Conservation (phyloP, 30 jellyfish, hydroid and myxozoan species). For the Turritopsis dohrnii region DNA sequence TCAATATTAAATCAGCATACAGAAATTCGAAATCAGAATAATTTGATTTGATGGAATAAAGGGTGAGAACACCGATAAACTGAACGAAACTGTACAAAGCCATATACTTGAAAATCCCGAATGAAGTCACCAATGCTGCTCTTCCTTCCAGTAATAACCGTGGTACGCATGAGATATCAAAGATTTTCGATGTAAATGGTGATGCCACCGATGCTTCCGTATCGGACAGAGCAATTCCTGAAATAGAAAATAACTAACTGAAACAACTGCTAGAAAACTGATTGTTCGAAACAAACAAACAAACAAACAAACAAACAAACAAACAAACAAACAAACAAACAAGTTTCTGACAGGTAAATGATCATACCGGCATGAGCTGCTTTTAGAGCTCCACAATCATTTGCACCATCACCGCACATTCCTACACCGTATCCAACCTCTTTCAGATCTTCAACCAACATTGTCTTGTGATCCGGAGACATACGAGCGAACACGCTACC, state of each 20-base stretch:
- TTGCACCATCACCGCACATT: slow-evolving; percentile 71
- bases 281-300: too few relatives aligned
- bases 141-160: slow-evolving; percentile 40
- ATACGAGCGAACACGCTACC: slow-evolving; percentile 40
- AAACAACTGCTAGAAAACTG: too few relatives aligned
- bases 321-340: too few relatives aligned
- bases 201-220: slow-evolving; percentile 67
- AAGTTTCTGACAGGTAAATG: too few relatives aligned
- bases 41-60: slow-evolving; percentile 28
- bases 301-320: too few relatives aligned
- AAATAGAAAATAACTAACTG: not conserved
- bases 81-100: slow-evolving; percentile 47
- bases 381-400: slow-evolving; percentile 56
- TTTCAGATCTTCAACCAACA: slow-evolving; percentile 33
- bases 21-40: slow-evolving; percentile 29
- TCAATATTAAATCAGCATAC: slow-evolving; percentile 15
- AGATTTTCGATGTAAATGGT: slow-evolving; percentile 46
- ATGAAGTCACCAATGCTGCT: slow-evolving; percentile 55
- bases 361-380: slow-evolving; percentile 52
- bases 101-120: slow-evolving; percentile 42
- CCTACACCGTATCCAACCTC: slow-evolving; percentile 49
- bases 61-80: slow-evolving; percentile 29
- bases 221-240: slow-evolving; percentile 45
- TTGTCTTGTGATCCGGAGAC: slow-evolving; percentile 50
- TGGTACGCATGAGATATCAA: slow-evolving; percentile 55